Conservation (phyloP, 2,797 vertebrate species). For the Galaxias olidus region DNA sequence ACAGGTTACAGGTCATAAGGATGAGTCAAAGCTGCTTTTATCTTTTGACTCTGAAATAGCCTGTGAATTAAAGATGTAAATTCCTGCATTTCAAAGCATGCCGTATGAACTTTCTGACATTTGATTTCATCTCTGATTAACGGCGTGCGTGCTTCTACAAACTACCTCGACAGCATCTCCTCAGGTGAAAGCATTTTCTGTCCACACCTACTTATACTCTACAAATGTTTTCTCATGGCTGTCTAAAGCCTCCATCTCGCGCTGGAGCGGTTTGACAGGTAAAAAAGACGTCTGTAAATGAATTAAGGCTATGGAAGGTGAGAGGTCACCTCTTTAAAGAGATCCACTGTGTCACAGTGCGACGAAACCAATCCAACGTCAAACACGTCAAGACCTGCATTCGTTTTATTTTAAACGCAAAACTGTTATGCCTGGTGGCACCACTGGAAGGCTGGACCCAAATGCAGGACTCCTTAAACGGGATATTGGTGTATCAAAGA, state of each 20-base stretch:
- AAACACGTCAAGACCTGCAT: slow-evolving; percentile 47
- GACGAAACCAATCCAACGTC: slow-evolving; percentile 25
- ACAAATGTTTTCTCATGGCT: slow-evolving; percentile 47
- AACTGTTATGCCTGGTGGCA: too few relatives aligned
- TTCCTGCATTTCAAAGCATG: too few relatives aligned
- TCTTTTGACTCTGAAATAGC: too few relatives aligned
- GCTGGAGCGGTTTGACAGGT: slow-evolving; percentile 30
- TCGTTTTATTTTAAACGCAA: slow-evolving; percentile 8
- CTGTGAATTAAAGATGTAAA: too few relatives aligned
- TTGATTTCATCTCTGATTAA: too few relatives aligned
- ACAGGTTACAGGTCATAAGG: too few relatives aligned
- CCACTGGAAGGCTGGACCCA: too few relatives aligned
- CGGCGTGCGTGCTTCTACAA: too few relatives aligned
- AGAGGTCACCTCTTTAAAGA: slow-evolving; percentile 27
- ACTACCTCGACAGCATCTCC: background rate
- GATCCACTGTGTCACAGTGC: slow-evolving; percentile 6
- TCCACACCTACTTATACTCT: slow-evolving; percentile 26
- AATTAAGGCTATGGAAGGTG: slow-evolving; percentile 2
- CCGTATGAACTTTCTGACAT: too few relatives aligned
- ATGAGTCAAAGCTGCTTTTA: too few relatives aligned
- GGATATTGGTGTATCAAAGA: too few relatives aligned
- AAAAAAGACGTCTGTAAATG: slow-evolving; percentile 41
- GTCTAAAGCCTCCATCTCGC: slow-evolving; percentile 27
- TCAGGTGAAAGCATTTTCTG: slow-evolving; percentile 3
- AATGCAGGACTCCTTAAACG: too few relatives aligned